Conservation (phyloP, 1,140 invertebrate species). For the Drosophila bocqueti region DNA sequence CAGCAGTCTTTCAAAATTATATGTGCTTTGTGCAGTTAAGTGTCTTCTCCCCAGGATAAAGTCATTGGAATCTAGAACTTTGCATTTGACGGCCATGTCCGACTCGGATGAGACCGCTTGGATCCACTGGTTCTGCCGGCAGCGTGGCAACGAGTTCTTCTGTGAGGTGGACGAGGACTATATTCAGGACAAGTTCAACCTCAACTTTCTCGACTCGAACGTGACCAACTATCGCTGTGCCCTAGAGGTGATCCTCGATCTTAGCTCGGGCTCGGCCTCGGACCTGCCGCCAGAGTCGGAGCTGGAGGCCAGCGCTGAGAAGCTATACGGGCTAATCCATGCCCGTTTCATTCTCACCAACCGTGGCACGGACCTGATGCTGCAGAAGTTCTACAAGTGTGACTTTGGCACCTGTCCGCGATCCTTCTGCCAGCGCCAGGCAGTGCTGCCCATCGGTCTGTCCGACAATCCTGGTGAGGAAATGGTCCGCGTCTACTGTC, state of each 20-base stretch:
- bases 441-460: conserved; percentile 96
- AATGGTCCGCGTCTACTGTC: conserved; percentile 99
- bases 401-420: conserved; percentile 99
- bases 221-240: conserved; percentile 71
- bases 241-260: conserved; percentile 65
- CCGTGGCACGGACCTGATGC: conserved; percentile 99
- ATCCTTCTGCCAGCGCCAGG: conserved; percentile 98
- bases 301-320: conserved; percentile 99
- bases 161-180: conserved; percentile 72
- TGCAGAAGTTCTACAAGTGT: conserved; percentile 99
- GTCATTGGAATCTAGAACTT: neutral
- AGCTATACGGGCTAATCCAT: conserved; percentile 99
- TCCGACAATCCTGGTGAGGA: conserved; percentile 99
- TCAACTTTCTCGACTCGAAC: conserved; percentile 66
- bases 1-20: conserved; percentile 8
- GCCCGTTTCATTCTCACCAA: conserved; percentile 99
- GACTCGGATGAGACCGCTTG: conserved; percentile 68
- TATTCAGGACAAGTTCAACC: conserved; percentile 73
- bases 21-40: neutral
- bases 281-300: conserved; percentile 99
- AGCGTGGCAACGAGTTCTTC: conserved; percentile 75
- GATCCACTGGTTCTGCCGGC: conserved; percentile 75
- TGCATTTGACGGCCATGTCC: conserved; percentile 36
- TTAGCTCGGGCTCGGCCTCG: conserved; percentile 94
- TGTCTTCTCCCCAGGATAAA: neutral